Conservation (phyloP, 92 coral and sea anemone genomes). For the Epizoanthus illoricatus region DNA sequence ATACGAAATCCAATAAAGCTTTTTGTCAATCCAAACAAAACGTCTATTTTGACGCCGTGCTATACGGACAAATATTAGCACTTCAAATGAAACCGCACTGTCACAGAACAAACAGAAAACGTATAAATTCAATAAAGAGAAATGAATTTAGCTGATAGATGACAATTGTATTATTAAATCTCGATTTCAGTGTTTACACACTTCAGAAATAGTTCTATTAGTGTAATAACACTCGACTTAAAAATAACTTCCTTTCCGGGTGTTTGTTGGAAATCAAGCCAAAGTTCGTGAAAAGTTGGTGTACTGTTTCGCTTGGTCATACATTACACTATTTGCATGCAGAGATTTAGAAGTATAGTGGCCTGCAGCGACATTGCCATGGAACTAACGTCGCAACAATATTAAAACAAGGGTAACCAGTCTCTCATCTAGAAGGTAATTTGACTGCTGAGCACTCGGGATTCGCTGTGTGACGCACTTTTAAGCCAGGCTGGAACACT, state of each 20-base stretch:
- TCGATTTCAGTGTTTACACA: conserved; percentile 18
- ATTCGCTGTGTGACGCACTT: too few species aligned
- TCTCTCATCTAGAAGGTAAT: too few species aligned
- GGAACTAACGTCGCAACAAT: too few species aligned
- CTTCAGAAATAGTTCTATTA: not conserved
- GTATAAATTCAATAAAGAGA: not conserved
- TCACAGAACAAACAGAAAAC: not conserved
- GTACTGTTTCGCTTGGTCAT: conserved; percentile 15
- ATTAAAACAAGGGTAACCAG: too few species aligned
- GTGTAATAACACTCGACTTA: not conserved
- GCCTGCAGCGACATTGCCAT: too few species aligned
- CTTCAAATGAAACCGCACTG: conserved; percentile 26
- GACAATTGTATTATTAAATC: not conserved
- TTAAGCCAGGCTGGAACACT: too few species aligned
- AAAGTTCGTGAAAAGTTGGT: conserved; percentile 3
- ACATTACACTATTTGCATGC: too few species aligned
- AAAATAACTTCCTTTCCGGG: conserved; percentile 6
- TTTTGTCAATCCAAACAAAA: conserved; percentile 37
- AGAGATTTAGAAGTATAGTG: too few species aligned
- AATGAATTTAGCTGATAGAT: not conserved
- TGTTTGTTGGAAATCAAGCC: not conserved
- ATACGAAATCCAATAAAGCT: conserved; percentile 22
- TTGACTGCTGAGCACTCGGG: too few species aligned
- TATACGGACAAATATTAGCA: conserved; percentile 6
- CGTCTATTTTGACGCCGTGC: not conserved